A percentile compares a stretch with the other conserved stretches of the same genome.
These are phyloP conservation scores for Seriola rivoliana DNA, from an alignment of 2,113 vertebrate species.

Conservation along the genomic window DNA sequence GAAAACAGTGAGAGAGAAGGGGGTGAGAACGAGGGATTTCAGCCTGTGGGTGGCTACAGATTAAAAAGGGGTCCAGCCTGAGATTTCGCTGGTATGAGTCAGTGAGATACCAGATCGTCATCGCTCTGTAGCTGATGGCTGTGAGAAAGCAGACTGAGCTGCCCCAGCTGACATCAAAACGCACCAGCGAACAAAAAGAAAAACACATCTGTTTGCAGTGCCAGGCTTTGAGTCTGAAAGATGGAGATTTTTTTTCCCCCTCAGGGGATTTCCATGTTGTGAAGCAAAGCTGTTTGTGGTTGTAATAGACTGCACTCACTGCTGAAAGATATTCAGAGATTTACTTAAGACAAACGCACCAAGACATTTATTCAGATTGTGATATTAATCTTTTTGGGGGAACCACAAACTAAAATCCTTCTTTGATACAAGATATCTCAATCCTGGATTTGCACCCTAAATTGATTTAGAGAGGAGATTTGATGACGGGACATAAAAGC, in stretches of 20 bases:
- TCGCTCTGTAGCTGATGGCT: conserved; percentile 28
- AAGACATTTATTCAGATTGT: too few species aligned
- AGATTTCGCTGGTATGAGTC: conserved; percentile 56
- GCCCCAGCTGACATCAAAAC: conserved; percentile 48
- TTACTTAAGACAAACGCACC: not conserved
- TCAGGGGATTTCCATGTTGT: conserved; percentile 55
- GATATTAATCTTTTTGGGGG: not conserved
- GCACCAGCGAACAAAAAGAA: conserved; percentile 38
- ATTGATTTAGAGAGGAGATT: not conserved
- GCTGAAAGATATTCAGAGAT: not conserved
- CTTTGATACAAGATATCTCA: not conserved
- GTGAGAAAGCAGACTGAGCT: conserved; percentile 47
- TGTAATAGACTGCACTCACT: not conserved
- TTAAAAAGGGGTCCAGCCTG: conserved; percentile 46
- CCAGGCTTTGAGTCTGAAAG: not conserved
- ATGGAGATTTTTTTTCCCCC: not conserved
- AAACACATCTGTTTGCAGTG: conserved; percentile 50
- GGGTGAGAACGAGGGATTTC: not conserved
- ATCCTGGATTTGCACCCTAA: not conserved
- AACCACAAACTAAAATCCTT: not conserved
- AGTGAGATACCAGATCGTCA: conserved; percentile 44
- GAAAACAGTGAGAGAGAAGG: conserved; percentile 50
- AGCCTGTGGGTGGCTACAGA: conserved; percentile 67
- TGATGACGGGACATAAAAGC: not conserved
- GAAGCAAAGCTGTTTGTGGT: conserved; percentile 18